Base-by-base conservation (phyloP, 2,113 vertebrate species). In the Scartelaos histophorus region DNA sequence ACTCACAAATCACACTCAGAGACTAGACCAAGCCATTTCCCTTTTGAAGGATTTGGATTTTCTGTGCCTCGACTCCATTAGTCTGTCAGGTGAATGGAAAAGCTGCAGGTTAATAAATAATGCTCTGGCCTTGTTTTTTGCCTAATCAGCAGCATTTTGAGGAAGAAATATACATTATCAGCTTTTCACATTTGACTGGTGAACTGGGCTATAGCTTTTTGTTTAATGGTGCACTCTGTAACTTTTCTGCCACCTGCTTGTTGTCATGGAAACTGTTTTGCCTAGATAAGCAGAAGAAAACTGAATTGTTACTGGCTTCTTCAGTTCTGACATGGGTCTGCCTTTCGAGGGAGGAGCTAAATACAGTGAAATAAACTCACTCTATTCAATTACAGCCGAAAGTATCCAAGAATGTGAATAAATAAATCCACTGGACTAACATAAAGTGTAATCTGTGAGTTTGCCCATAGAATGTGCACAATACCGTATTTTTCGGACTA, bases 1-100 rank as follows among this genome's bases (percentile, higher is more conserved):
- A 65, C 70, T 74, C 22, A 17, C 67, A 85, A 75, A 77, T 82
- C 70, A 38, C 7, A 79, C 35, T 60, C 3, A 43, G 60, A 45
- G 29, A 53, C 5, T 1, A 21, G 12, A 21, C 46, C 24, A 49
- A 3, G 29, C 34, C 21, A 58, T 72, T 81, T 70, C 5, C 43
- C 66, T 71, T 29, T 57, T 60, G 5, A 43, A 62, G 24, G 66
- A 71, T 73, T 21, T 56, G 7, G 62, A 43, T 54, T 67, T 49
- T 69, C 61, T 45, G 61, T 70, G 51, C 25, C 12, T 29, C 0
- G 13, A 29, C 25, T 38, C n/a, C 66, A 71, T 61, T 71, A 70
- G 74, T 75, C 71, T 54, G 62, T 3, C 22, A 38, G 69, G 34
- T 70, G 54, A 66, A 74, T 51, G 58, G 72, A 70, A 80, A 2